Conservation (phyloP, 2,113 vertebrate genomes). For the Malaclemys terrapin region DNA sequence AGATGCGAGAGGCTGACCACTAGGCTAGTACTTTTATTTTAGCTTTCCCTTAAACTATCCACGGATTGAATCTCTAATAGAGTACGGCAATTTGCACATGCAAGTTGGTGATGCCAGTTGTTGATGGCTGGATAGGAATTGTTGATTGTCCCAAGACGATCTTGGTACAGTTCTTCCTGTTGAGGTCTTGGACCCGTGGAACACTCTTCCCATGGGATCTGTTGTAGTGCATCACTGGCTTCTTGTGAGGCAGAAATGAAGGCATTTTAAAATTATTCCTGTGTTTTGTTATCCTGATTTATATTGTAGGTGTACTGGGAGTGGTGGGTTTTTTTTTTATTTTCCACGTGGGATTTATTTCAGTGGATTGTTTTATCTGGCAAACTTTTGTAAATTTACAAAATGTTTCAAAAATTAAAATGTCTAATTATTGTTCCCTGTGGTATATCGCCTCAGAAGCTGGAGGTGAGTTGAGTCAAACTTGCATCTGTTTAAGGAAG, state of each 20-base stretch:
- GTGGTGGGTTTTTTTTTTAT: neutral
- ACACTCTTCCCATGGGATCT: neutral
- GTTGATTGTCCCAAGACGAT: neutral
- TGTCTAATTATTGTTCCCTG: neutral
- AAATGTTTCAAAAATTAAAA: neutral
- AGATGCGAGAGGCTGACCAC: neutral
- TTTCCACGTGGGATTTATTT: neutral
- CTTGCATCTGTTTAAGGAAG: neutral
- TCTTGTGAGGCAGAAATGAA: neutral
- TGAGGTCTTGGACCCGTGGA: neutral
- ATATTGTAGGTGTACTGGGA: neutral
- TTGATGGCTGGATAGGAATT: neutral
- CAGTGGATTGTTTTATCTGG: neutral
- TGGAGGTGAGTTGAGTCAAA: neutral
- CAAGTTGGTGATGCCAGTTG: neutral
- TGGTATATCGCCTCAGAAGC: neutral
- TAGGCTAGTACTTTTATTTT: neutral
- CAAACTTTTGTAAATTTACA: neutral
- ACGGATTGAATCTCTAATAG: neutral
- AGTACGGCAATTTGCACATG: neutral
- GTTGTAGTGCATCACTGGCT: neutral
- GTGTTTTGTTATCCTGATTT: neutral
- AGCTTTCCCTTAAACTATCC: neutral
- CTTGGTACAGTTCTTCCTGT: neutral
- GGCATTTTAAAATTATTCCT: neutral